Conservation (phyloP, 2,888 invertebrate genomes). For the Melieria crassipennis region DNA sequence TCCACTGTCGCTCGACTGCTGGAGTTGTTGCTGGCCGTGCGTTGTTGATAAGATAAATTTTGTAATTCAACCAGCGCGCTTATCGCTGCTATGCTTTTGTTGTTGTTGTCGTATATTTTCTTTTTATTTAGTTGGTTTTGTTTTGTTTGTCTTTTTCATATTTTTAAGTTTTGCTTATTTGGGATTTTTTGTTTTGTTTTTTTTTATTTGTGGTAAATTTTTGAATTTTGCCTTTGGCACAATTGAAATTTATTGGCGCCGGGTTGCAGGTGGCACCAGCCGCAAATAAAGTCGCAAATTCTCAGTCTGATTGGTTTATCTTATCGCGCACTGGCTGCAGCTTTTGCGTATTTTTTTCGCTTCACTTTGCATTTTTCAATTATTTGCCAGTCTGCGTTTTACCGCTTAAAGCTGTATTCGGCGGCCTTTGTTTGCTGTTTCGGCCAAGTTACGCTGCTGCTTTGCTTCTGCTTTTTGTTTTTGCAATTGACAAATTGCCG, state of each 20-base stretch:
- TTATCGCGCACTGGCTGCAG: neutral
- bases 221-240: constrained; percentile 30
- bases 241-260: constrained; percentile 21
- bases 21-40: neutral
- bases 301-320: neutral
- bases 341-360: too few relatives aligned
- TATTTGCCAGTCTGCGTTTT: too few relatives aligned
- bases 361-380: too few relatives aligned
- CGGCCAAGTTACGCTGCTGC: too few relatives aligned
- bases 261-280: too few relatives aligned
- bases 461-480: too few relatives aligned
- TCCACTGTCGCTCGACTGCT: too few relatives aligned
- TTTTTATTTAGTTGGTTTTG: neutral
- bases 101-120: neutral
- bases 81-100: neutral
- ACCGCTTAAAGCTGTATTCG: too few relatives aligned
- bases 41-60: neutral
- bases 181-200: neutral
- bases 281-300: too few relatives aligned
- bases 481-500: too few relatives aligned
- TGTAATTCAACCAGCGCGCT: neutral
- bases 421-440: too few relatives aligned
- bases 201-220: neutral
- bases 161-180: neutral
- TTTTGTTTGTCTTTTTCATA: neutral